Base-by-base conservation (phyloP, 1,140 invertebrate genomes). In the Telenomus remus region DNA sequence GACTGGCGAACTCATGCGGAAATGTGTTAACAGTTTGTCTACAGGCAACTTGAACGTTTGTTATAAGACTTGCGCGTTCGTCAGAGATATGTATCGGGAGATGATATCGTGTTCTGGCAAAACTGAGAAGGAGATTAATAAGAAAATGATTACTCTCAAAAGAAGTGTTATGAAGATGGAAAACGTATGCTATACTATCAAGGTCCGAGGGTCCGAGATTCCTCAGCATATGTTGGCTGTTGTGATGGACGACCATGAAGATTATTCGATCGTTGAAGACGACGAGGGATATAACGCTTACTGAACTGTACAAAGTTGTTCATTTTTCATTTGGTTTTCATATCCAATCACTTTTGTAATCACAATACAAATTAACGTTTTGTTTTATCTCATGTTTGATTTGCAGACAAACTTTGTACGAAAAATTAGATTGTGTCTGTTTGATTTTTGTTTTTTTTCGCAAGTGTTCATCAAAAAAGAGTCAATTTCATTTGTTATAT, bases 1-100 rank as follows among this genome's bases (percentile, higher is more conserved):
- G 8, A 96, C 95, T 4, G 96, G 96, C 0, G 96, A 98, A 85
- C 82, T 97, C 15, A 97, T 97, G 96, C 90, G 96, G 59, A 92
- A 92, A 74, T 95, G 95, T 60, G 96, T 97, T 5, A 96, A 94
- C 79, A 93, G 92, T 78, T 90, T 97, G 33, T 92, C 94, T 0
- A 89, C 89, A 64, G 95, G 95, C 0, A 92, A 96, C 76, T 90
- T 93, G n/a, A 90, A 92, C 13, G 91, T 91, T 50, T 95, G 95
- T 79, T 92, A 92, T 80, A 86, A 92, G 54, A 91, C 93, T 4
- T 94, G 94, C 81, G 89, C 91, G 51, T 92, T 94, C 76, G 89
- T 96, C 4, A 91, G 92, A 80, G 82, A 91, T 12, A 91, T 97
- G 53, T 93, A 95, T 75, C 92, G 90, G 60, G 92, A 93, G 54